Conservation (phyloP, 1,140 invertebrate genomes). For the Drosophila kohkoa region DNA sequence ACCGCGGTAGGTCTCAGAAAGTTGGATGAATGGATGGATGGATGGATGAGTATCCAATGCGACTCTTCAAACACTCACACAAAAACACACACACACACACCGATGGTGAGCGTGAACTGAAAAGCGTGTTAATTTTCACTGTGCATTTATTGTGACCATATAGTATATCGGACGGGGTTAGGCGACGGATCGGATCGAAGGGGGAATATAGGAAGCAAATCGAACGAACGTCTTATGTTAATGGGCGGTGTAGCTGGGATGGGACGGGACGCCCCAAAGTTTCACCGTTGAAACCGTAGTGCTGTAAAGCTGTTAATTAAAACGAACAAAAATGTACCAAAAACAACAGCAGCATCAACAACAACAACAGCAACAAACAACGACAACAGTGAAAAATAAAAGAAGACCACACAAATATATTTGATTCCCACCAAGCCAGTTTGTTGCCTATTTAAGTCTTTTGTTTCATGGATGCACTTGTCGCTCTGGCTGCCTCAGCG, state of each 20-base stretch:
- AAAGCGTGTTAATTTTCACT: constrained; percentile 83
- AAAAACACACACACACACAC: constrained; percentile 26
- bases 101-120: constrained; percentile 69
- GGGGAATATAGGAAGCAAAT: constrained; percentile 52
- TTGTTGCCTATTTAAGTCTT: constrained; percentile 51
- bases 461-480: constrained; percentile 51
- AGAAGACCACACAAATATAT: constrained; percentile 60
- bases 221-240: constrained; percentile 78
- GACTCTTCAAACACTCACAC: constrained; percentile 46
- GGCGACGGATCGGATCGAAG: background rate
- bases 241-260: constrained; percentile 51
- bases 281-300: constrained; percentile 69
- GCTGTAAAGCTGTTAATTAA: constrained; percentile 83
- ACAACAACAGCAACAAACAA: constrained; percentile 38
- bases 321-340: constrained; percentile 61
- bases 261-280: constrained; percentile 60
- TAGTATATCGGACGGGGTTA: constrained; percentile 41
- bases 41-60: constrained; percentile 24
- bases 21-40: constrained; percentile 33
- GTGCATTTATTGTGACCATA: constrained; percentile 76
- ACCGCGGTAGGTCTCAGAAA: constrained; percentile 64
- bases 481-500: constrained; percentile 16
- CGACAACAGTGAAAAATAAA: constrained; percentile 40
- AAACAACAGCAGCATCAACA: constrained; percentile 57
- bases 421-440: constrained; percentile 66